These are phyloP conservation scores for Auanema freiburgensis DNA, from an alignment of 2,888 invertebrate species.

Conservation along the genomic window DNA sequence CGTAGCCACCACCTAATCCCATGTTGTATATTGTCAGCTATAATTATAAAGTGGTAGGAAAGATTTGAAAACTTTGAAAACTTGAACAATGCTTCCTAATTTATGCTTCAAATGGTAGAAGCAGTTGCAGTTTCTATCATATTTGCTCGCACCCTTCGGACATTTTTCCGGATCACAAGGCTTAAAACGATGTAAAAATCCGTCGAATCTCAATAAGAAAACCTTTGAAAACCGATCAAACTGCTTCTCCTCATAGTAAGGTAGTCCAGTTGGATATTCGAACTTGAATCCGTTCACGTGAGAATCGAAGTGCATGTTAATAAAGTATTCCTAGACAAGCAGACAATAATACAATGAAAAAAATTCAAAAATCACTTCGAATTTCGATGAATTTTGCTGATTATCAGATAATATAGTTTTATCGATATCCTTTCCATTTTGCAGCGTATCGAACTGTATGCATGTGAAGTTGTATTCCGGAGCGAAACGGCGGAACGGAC, in stretches of 20 bases:
- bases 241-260: conserved; percentile 51
- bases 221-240: conserved; percentile 40
- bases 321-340: conserved; percentile 49
- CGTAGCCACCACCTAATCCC: conserved; percentile 52
- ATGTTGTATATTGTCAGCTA: conserved; percentile 58
- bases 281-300: conserved; percentile 55
- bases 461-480: conserved; percentile 42
- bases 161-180: conserved; percentile 21
- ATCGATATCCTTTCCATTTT: conserved; percentile 13
- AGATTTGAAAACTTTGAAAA: conserved; percentile 7
- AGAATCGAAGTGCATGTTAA: conserved; percentile 60
- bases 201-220: conserved; percentile 24
- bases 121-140: conserved; percentile 50
- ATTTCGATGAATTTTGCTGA: no score
- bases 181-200: conserved; percentile 15
- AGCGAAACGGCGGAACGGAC: conserved; percentile 46
- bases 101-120: conserved; percentile 55
- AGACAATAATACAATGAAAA: no score
- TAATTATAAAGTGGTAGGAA: conserved; percentile 17
- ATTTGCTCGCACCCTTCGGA: conserved; percentile 23
- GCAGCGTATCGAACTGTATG: conserved; percentile 37
- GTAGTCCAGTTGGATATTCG: conserved; percentile 51
- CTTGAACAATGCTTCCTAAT: conserved; percentile 54
- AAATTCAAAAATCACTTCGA: no score
- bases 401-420: no score